A percentile compares a stretch with the other conserved stretches of the same genome.
These are phyloP conservation scores for Rhopilema esculentum DNA, from an alignment of 30 jellyfish, hydroid and myxozoan species.

Conservation along the genomic window DNA sequence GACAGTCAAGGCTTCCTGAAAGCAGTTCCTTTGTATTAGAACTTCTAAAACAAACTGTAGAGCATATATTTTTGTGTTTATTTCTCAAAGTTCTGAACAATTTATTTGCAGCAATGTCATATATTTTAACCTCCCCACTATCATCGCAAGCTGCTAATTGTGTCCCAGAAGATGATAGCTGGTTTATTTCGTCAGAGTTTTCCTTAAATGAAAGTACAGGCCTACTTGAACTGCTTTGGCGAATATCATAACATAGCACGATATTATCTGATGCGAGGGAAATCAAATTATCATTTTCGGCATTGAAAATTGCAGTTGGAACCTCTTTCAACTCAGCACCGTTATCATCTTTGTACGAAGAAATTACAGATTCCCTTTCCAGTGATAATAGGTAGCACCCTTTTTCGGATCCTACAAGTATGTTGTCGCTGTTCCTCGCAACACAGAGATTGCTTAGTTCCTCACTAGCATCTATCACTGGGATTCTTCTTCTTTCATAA, in stretches of 20 bases:
- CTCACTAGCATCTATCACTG: not conserved
- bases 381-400: conserved; percentile 71
- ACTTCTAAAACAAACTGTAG: conserved; percentile 63
- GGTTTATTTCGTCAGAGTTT: conserved; percentile 87
- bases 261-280: conserved; percentile 49
- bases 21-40: conserved; percentile 49
- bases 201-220: conserved; percentile 46
- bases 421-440: not conserved
- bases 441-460: conserved; percentile 65
- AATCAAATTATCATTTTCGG: conserved; percentile 15
- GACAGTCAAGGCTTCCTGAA: conserved; percentile 94
- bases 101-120: conserved; percentile 60
- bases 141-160: conserved; percentile 91
- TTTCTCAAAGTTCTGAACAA: conserved; percentile 75
- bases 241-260: conserved; percentile 45
- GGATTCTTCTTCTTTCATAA: not conserved
- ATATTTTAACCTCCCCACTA: conserved; percentile 86
- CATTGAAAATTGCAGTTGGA: conserved; percentile 53
- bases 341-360: conserved; percentile 3
- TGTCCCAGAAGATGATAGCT: conserved; percentile 21
- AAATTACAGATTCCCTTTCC: conserved; percentile 25
- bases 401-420: conserved; percentile 87
- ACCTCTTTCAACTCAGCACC: conserved; percentile 41
- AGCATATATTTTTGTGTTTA: conserved; percentile 89
- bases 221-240: conserved; percentile 8